Base-by-base conservation (phyloP, 2,888 invertebrate species). In the Carcina quercana region DNA sequence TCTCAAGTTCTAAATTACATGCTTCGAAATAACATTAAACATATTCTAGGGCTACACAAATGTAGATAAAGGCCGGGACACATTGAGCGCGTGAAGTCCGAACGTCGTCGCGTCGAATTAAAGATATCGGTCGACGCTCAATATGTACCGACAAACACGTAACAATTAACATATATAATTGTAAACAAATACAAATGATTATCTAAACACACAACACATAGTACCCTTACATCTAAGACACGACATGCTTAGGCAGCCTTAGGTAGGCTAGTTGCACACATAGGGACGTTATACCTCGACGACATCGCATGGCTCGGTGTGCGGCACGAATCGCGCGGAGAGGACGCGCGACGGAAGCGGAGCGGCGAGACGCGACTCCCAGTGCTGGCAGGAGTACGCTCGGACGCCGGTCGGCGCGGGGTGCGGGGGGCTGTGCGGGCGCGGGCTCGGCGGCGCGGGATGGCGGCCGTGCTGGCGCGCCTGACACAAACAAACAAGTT, bases 361-460 rank as follows among this genome's bases (percentile, higher is more conserved):
- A 51, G 78, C 86, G 59, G 60, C 76, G 60, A 83, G 86, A 41
- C 85, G 78, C 44, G 86, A 75, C 64, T 85, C 88, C 86, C 74
- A 88, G 64, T 83, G 88, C 71, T 78, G 86, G 83, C 78, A 88
- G 67, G 78, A 87, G 83, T 75, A 87, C 53, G 76, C 84, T 66
- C 80, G 86, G 69, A 86, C 85, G 72, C 80, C 85, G 73, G 69
- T 76, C 50, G 84, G 86, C 59, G 83, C 69, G 72, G 87, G 70
- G 78, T 86, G 72, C 70, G 82, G 57, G 60, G 82, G 82, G 61
- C 71, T 86, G 79, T 49, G 73, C 75, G 59, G 69, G 67, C 54
- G 80, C 85, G 68, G 82, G 71, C 75, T 84, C 76, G 65, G 70
- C 85, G 72, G 82, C 78, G 66, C 75, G 63, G 78, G 78, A 68